Base-by-base conservation (phyloP, 2,113 vertebrate species). In the Agapornis roseicollis region DNA sequence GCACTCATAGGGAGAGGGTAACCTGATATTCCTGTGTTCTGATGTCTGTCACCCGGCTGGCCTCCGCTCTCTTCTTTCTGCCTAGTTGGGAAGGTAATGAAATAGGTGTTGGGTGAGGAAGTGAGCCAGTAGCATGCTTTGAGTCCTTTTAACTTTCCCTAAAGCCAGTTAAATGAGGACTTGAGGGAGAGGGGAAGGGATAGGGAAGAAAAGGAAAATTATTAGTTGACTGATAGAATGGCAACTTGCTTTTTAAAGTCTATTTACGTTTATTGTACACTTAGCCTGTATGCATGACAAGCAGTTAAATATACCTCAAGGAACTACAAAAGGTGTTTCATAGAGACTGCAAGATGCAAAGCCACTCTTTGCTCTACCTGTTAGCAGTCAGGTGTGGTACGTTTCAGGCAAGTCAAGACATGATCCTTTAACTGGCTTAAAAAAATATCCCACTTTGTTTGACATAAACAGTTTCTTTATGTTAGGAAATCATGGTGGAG, bases 401-500 rank as follows among this genome's bases (percentile, higher is more conserved):
- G 22, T 74, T 69, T 7, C 29, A 44, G 28, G 72, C 98, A 97
- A 91, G 98, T 88, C 37, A 16, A 60, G 97, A 88, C 97, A 53
- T 10, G 95, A 78, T 68, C 56, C 88, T 73, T 77, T 70, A 80
- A 64, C 92, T 42, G 28, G 58, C 89, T 87, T 39, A 63, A 91
- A 94, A 93, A 69, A 94, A 86, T 27, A 86, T 58, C 94, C 94
- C 88, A 80, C 86, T 92, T 92, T 76, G 85, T 88, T 84, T 89
- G 94, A 95, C 93, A 93, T 52, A 90, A 93, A 85, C 89, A 89
- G 37, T 90, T 88, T 66, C 93, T 96, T 95, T 83, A 35, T 93
- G 93, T 96, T 97, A 96, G 94, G 97, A 97, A 97, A 97, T 92
- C 90, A 88, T 95, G 85, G 80, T 86, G 96, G 85, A 94, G 94